Conservation (phyloP, 2,888 invertebrate species). For the Parochlus steinenii region DNA sequence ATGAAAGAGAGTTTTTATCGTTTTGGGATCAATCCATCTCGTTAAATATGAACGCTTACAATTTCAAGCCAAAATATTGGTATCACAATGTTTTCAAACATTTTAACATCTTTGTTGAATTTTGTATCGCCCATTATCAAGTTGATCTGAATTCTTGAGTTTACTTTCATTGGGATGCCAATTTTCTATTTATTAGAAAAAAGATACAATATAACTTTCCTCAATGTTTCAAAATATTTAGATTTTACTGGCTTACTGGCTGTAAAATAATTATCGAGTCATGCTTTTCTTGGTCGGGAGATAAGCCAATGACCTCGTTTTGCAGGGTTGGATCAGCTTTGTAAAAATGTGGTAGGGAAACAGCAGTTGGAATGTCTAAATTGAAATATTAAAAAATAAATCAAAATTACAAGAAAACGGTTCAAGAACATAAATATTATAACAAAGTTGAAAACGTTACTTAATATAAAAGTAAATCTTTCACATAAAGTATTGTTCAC, state of each 20-base stretch:
- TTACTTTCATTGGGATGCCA: conserved; percentile 46
- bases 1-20: conserved; percentile 12
- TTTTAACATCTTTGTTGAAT: conserved; percentile 41
- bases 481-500: too few species aligned
- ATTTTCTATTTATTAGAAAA: conserved; percentile 32
- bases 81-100: conserved; percentile 44
- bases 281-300: conserved; percentile 38
- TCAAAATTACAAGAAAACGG: not conserved
- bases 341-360: conserved; percentile 56
- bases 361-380: conserved; percentile 51
- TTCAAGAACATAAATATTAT: too few species aligned
- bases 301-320: conserved; percentile 41
- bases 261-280: conserved; percentile 44
- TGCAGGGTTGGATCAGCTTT: conserved; percentile 42
- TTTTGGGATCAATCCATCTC: conserved; percentile 1
- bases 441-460: too few species aligned
- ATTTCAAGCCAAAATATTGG: conserved; percentile 59
- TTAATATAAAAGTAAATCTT: too few species aligned
- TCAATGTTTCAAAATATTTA: conserved; percentile 1
- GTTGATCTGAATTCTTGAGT: conserved; percentile 55
- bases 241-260: conserved; percentile 35
- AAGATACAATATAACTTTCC: conserved; percentile 4
- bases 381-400: not conserved
- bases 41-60: conserved; percentile 29
- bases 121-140: conserved; percentile 43